These are phyloP conservation scores for Haplochromis vanheusdeni DNA, from an alignment of 2,113 vertebrate species.

Conservation along the genomic window DNA sequence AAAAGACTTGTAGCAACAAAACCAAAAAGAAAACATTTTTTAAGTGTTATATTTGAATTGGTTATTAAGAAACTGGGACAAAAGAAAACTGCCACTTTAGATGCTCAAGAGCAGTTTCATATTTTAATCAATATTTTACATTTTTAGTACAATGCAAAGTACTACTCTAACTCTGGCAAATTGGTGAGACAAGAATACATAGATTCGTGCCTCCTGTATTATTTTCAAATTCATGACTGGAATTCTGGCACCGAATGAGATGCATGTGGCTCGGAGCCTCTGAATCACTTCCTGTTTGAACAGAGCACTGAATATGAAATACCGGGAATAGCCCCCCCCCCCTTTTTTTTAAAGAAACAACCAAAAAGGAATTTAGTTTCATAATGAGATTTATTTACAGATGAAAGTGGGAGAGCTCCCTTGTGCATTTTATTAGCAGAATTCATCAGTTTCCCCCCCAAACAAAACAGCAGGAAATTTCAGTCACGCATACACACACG, in stretches of 20 bases:
- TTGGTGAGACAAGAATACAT: background rate
- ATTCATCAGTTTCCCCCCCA: conserved; percentile 4
- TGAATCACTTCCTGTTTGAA: background rate
- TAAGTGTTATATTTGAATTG: background rate
- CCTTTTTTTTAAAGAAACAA: background rate
- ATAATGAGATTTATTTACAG: conserved; percentile 56
- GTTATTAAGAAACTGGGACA: background rate
- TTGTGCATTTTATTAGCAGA: conserved; percentile 51
- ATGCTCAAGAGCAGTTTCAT: background rate
- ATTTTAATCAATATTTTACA: background rate
- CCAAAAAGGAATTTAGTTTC: background rate
- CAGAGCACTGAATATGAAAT: background rate
- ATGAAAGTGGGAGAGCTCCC: conserved; percentile 20
- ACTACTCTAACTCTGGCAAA: background rate
- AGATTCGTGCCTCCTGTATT: fast-evolving
- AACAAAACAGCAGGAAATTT: conserved; percentile 5
- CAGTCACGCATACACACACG: background rate
- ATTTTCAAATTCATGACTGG: background rate
- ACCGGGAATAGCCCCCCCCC: fast-evolving
- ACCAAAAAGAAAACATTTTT: background rate
- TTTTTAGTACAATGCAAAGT: background rate
- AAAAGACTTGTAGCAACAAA: background rate
- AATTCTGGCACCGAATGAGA: background rate
- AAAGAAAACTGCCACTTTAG: background rate
- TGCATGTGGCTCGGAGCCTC: background rate